These are phyloP conservation scores for Sicus ferrugineus DNA, from an alignment of 2,888 invertebrate genomes.

Conservation along the genomic window DNA sequence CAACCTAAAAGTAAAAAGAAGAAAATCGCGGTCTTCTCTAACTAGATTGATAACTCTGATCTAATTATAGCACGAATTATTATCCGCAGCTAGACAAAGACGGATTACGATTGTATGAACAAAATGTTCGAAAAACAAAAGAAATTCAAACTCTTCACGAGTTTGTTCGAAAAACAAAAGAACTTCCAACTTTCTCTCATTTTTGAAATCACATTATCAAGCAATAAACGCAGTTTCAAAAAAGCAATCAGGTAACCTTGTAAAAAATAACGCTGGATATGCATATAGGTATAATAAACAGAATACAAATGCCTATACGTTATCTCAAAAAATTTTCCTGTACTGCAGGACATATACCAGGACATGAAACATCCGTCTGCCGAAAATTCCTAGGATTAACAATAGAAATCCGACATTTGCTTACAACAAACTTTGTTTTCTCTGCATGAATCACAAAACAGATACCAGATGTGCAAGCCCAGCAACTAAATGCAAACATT, in stretches of 20 bases:
- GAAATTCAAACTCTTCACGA: no score
- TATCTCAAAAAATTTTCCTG: neutral
- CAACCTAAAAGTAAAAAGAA: neutral
- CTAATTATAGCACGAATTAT: neutral
- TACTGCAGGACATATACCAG: neutral
- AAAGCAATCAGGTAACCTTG: neutral
- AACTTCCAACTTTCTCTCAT: neutral
- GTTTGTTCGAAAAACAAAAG: neutral
- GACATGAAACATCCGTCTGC: no score
- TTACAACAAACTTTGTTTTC: no score
- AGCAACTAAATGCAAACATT: neutral
- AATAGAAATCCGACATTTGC: no score
- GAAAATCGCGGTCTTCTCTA: neutral
- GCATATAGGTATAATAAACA: no score
- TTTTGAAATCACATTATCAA: neutral
- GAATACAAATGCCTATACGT: neutral
- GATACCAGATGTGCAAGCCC: neutral
- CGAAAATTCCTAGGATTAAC: no score
- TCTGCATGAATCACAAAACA: neutral
- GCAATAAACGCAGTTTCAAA: no score
- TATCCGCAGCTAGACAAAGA: no score
- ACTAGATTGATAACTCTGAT: neutral
- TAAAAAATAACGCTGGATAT: no score
- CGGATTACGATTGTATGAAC: no score
- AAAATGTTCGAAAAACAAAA: no score